Conservation (phyloP, 1,140 invertebrate species). For the Formica exsecta region DNA sequence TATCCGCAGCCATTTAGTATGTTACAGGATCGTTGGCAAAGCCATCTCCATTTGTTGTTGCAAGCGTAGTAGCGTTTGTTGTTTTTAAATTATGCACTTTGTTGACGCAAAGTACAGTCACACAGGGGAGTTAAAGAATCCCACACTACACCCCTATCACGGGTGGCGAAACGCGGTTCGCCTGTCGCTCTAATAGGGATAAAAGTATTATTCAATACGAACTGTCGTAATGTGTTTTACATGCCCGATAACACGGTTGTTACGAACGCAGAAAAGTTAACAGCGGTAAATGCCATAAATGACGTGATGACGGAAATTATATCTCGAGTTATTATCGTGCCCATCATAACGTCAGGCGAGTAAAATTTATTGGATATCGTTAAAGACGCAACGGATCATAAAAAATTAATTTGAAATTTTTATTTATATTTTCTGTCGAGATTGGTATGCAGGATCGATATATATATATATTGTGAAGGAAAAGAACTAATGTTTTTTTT, state of each 20-base stretch:
- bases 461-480: background rate
- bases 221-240: slow-evolving; percentile 8
- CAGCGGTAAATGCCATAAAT: slow-evolving; percentile 12
- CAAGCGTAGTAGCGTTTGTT: slow-evolving; percentile 32
- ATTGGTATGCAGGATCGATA: background rate
- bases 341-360: background rate
- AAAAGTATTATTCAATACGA: slow-evolving; percentile 35
- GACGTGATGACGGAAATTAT: background rate
- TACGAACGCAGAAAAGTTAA: slow-evolving; percentile 22
- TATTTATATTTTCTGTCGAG: background rate
- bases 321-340: slow-evolving; percentile 7
- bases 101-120: slow-evolving; percentile 23
- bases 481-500: background rate
- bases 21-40: background rate
- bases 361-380: slow-evolving; percentile 19
- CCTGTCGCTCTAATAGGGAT: slow-evolving; percentile 1
- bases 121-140: slow-evolving; percentile 21
- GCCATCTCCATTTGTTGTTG: background rate
- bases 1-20: slow-evolving; percentile 15
- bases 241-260: background rate
- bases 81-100: slow-evolving; percentile 43
- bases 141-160: background rate
- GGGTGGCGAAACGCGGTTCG: background rate
- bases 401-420: background rate
- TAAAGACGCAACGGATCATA: background rate